Evolutionary conservation across 2,113 vertebrate species (phyloP).

Genomic region (Empidonax traillii): DNA sequence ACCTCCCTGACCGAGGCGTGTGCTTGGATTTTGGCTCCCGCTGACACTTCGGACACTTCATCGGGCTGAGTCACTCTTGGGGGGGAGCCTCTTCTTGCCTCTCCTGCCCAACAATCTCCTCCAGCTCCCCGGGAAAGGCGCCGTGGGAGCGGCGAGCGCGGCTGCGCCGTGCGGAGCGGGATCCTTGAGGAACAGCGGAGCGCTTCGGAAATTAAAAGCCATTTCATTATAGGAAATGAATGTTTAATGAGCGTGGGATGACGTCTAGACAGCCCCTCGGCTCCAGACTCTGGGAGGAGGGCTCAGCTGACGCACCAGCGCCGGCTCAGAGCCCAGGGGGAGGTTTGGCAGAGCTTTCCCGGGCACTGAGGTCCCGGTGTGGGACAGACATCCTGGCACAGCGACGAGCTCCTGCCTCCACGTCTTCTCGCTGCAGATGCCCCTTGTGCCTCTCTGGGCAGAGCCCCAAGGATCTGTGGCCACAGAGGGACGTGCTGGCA

Average conservation of each 20-base stretch:
- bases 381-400: background rate
- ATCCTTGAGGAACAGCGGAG: background rate
- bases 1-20: background rate
- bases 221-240: conserved; percentile 64
- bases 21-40: background rate
- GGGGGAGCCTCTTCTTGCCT: background rate
- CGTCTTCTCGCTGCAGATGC: background rate
- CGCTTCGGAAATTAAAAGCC: conserved; percentile 48
- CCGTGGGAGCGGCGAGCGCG: accelerated
- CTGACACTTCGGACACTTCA: background rate
- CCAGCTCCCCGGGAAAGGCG: background rate
- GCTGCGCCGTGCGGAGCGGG: accelerated
- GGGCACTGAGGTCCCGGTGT: accelerated
- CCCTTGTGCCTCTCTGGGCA: conserved; percentile 2
- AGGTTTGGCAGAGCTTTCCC: background rate
- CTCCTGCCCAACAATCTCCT: background rate
- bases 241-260: conserved; percentile 62
- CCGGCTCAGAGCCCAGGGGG: background rate
- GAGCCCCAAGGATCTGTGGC: background rate
- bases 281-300: background rate
- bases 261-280: conserved; percentile 12
- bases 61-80: background rate
- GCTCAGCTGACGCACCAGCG: background rate
- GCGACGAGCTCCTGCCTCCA: background rate
- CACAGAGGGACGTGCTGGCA: background rate